These are phyloP conservation scores for Thamnophis elegans DNA, from an alignment of 2,797 vertebrate genomes.

Conservation along the genomic window DNA sequence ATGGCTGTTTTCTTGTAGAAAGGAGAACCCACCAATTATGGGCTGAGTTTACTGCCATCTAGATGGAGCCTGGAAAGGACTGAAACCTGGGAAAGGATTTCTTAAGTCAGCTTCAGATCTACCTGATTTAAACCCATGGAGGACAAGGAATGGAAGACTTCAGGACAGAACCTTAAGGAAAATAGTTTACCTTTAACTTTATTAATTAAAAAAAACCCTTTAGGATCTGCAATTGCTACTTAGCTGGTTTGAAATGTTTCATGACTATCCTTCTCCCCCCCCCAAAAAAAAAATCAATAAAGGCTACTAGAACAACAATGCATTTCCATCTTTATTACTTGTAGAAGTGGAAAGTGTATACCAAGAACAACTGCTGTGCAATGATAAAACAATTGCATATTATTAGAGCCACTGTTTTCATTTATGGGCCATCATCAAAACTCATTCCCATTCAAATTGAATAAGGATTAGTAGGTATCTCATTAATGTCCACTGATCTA, in stretches of 20 bases:
- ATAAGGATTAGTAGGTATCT: constrained; percentile 33
- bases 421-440: constrained; percentile 32
- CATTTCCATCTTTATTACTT: constrained; percentile 43
- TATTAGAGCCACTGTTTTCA: constrained; percentile 28
- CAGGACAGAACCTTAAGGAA: not conserved
- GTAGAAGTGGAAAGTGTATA: constrained; percentile 48
- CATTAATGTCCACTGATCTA: constrained; percentile 46
- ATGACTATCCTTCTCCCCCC: constrained; percentile 22
- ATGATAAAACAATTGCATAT: constrained; percentile 41
- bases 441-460: constrained; percentile 32
- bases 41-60: not conserved
- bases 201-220: not conserved
- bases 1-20: not conserved
- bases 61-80: not conserved
- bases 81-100: not conserved
- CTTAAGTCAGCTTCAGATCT: not conserved
- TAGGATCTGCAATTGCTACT: constrained; percentile 20
- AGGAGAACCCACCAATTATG: not conserved
- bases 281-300: not conserved
- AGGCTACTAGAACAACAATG: constrained; percentile 30
- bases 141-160: not conserved
- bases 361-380: constrained; percentile 17
- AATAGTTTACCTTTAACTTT: not conserved
- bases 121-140: not conserved
- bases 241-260: constrained; percentile 35